Base-by-base conservation (phyloP, 2,113 vertebrate genomes). In the Crypturellus undulatus region DNA sequence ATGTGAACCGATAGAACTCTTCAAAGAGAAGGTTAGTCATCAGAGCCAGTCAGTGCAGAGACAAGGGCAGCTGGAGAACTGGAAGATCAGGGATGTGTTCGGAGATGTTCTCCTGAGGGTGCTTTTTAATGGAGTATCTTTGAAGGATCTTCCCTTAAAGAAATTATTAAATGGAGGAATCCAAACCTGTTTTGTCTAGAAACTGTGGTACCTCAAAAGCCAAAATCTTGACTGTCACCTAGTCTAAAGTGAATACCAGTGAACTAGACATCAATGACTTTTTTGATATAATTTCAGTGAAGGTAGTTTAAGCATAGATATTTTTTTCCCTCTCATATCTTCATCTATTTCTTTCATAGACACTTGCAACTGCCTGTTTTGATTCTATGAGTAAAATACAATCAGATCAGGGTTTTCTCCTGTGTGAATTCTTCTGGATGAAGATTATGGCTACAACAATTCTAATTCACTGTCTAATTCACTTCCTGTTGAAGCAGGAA, bases 161-260 rank as follows among this genome's bases (percentile, higher is more conserved):
- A 5, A 34, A 26, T 26, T 83, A 10, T 60, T 45, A 71, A 26
- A 54, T 15, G 36, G 36, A 65, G 11, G 24, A 71, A 10, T 65
- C 38, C 32, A 71, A 60, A 52, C 5, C 5, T 64, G 21, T 14
- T 59, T 12, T 63, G 56, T n/a, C 42, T 71, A 65, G 21, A 60
- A 87, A 45, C 18, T 71, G 18, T 32, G 51, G 18, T 18, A 32
- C 51, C 26, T 64, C 6, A 77, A 65, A 87, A 5, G 2, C 3
- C 25, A 51, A 64, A 15, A 71, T 21, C 8, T 60, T 59, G 22
- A 28, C 22, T 60, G 15, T 13, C 10, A 83, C 11, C 7, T 78
- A 20, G 4, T 54, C 38, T 47, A 17, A 60, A 72, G 34, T 0
- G 0, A 71, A 25, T 30, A 20, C 7, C 58, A 26, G 40, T 42